Evolutionary conservation across 2,113 vertebrate species (phyloP).

Genomic region (Silurus meridionalis): DNA sequence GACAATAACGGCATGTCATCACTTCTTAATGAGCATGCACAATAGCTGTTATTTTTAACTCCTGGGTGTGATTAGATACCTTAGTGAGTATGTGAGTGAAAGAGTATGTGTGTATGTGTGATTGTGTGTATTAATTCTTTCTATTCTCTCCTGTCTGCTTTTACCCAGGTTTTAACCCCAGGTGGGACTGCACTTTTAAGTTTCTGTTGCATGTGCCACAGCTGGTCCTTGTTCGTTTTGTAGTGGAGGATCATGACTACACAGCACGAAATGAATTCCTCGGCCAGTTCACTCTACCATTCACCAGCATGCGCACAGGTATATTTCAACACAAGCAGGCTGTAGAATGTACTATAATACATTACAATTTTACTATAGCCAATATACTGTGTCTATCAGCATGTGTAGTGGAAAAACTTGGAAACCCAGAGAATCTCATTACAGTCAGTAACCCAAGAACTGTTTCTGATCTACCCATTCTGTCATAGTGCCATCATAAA

Average conservation of each 20-base stretch:
- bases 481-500: background rate
- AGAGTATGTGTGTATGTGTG: slow-evolving; percentile 5
- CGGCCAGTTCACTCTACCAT: slow-evolving; percentile 87
- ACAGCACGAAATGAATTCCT: slow-evolving; percentile 89
- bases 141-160: background rate
- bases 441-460: background rate
- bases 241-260: slow-evolving; percentile 89
- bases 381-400: too few relatives aligned
- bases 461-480: background rate
- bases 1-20: slow-evolving; percentile 84
- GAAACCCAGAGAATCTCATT: background rate
- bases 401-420: too few relatives aligned
- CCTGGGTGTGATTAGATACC: background rate
- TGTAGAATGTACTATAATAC: background rate
- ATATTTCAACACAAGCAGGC: background rate
- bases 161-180: slow-evolving; percentile 86
- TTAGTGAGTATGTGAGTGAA: background rate
- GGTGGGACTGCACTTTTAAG: slow-evolving; percentile 81
- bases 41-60: slow-evolving; percentile 9
- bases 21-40: background rate
- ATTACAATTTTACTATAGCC: too few relatives aligned
- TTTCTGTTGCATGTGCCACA: slow-evolving; percentile 83
- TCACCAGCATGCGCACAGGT: slow-evolving; percentile 86
- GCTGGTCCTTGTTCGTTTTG: slow-evolving; percentile 86
- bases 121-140: background rate